phyloP scores from a whole-genome alignment of 2,888 invertebrate species.

The Phyllotreta striolata region DNA sequence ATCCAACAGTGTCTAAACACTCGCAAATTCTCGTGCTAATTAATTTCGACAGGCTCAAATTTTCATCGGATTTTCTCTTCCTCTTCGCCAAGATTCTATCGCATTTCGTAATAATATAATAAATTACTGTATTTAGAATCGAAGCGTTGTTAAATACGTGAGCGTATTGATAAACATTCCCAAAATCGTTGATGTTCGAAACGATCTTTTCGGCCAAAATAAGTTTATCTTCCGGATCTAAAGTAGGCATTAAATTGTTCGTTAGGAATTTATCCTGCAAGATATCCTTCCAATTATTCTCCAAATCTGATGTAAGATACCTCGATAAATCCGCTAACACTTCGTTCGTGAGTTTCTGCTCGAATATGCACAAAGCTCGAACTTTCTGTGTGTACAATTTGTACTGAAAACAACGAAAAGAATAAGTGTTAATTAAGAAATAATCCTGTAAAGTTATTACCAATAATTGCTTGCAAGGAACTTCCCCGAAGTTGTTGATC shows the following conservation, averaged over 20 bases:
- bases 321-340: conserved; percentile 47
- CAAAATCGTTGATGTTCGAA: conserved; percentile 29
- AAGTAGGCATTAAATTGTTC: conserved; percentile 49
- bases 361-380: conserved; percentile 52
- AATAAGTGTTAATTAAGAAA: conserved; percentile 5
- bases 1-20: conserved; percentile 18
- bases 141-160: conserved; percentile 42
- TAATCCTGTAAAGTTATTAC: conserved; percentile 36
- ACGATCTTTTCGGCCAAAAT: conserved; percentile 45
- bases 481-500: conserved; percentile 59
- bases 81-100: conserved; percentile 51
- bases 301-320: conserved; percentile 46
- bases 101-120: conserved; percentile 49
- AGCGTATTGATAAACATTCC: conserved; percentile 32
- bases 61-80: conserved; percentile 49
- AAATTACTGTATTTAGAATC: conserved; percentile 47
- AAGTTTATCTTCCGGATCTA: conserved; percentile 45
- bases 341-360: conserved; percentile 50
- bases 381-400: conserved; percentile 57
- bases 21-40: conserved; percentile 45
- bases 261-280: conserved; percentile 52
- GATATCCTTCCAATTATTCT: conserved; percentile 51
- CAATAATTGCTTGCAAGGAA: conserved; percentile 53
- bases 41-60: conserved; percentile 34
- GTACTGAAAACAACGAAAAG: conserved; percentile 50